These are phyloP conservation scores for Ditula angustiorana DNA, from an alignment of 2,888 invertebrate genomes.

Conservation along the genomic window DNA sequence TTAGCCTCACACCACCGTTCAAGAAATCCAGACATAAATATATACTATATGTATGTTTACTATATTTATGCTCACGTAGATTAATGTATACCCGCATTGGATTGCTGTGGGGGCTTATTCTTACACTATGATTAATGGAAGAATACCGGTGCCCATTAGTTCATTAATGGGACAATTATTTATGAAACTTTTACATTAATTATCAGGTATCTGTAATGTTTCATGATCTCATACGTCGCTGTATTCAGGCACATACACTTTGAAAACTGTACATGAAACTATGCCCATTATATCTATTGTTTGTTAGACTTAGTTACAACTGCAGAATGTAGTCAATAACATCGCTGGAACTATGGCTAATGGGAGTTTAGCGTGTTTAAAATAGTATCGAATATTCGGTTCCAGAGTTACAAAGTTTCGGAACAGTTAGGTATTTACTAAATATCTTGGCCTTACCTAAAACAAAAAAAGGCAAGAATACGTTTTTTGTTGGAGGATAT, in stretches of 20 bases:
- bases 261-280: not conserved
- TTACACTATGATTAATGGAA: not conserved
- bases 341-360: not conserved
- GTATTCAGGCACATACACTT: not conserved
- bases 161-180: not conserved
- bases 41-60: too few relatives aligned
- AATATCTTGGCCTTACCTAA: too few relatives aligned
- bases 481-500: too few relatives aligned
- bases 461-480: too few relatives aligned
- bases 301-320: not conserved
- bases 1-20: too few relatives aligned
- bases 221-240: not conserved
- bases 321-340: too few relatives aligned
- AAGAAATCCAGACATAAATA: too few relatives aligned
- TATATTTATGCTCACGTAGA: too few relatives aligned
- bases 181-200: not conserved
- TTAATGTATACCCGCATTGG: not conserved
- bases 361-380: not conserved
- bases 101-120: not conserved
- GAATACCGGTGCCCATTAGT: not conserved
- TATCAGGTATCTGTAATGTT: not conserved
- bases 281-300: not conserved
- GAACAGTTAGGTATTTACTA: too few relatives aligned
- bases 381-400: too few relatives aligned
- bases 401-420: too few relatives aligned